Base-by-base conservation (phyloP, 1,140 invertebrate genomes). In the Diabrotica undecimpunctata region DNA sequence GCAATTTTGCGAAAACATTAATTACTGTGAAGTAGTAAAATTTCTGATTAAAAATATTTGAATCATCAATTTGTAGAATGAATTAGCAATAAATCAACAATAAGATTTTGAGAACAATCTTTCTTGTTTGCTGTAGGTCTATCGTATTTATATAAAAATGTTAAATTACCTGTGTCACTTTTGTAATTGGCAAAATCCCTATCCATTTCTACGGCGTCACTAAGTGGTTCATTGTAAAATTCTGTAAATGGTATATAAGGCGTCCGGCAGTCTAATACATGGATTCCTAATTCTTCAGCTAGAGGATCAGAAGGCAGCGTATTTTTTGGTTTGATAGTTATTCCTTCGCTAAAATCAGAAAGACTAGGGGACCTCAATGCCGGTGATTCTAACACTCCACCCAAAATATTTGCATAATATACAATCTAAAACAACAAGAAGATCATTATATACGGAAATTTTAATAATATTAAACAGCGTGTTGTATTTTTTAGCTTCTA, bases 221-320 rank as follows among this genome's bases (percentile, higher is more conserved):
- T 96, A 2, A 97, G 81, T 4, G 91, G 89, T 78, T 97, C 95
- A 76, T 97, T 97, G 76, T 96, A 94, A 80, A 97, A 97, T 69
- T 96, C 94, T 54, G 88, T 86, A 75, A 93, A 93, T 25, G 90
- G 86, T 77, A 97, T 86, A 69, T 89, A 84, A 38, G 95, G 93
- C 72, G 86, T 87, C 50, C 94, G 84, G 73, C 90, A 90, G 75
- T 97, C 91, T 65, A 96, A 77, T 11, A 89, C 85, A 69, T 87
- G 86, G 61, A 96, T 83, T 73, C 86, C 85, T 61, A 96, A 81
- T 75, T 83, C 81, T 52, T 79, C 78, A 54, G 85, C 81, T 58
- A 77, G 60, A 52, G 70, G 66, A 70, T 78, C 77, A 5, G 66
- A 65, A 4, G 72, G 73, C 13, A 67, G 61, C 61, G 62, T 54